Conservation (phyloP, 2,888 invertebrate species). For the Rhaphigaster nebulosa region DNA sequence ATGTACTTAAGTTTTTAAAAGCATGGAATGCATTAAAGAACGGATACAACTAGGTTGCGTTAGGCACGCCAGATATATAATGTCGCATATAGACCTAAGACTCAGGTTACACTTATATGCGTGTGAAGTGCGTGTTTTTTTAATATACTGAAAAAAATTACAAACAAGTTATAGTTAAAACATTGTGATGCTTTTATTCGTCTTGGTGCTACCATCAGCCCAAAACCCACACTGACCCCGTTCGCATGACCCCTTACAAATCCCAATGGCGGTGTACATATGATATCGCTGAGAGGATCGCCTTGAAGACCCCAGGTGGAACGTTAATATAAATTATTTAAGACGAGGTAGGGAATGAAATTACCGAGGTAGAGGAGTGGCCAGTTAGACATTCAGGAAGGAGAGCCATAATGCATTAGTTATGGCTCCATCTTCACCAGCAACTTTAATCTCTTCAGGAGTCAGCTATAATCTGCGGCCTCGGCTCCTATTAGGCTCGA, state of each 20-base stretch:
- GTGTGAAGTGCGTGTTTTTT: no score
- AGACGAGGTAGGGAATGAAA: slow-evolving; percentile 14
- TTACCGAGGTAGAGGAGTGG: neutral
- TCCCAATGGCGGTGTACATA: neutral
- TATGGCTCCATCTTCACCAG: neutral
- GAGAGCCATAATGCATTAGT: slow-evolving; percentile 1
- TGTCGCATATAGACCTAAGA: no score
- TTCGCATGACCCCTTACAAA: neutral
- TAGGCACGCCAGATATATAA: no score
- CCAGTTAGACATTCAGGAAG: slow-evolving; percentile 14
- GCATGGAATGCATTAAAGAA: no score
- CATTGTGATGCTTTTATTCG: neutral
- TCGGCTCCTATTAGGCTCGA: neutral
- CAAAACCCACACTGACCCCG: neutral
- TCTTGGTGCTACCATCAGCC: neutral
- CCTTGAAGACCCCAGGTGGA: slow-evolving; percentile 7
- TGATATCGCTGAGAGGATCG: neutral
- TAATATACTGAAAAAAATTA: no score
- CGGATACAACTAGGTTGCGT: no score
- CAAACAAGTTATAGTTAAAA: no score
- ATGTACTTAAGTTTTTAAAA: no score
- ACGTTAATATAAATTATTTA: slow-evolving; percentile 29
- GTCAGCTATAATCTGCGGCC: neutral
- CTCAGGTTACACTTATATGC: no score
- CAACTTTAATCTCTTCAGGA: neutral